Evolutionary conservation across 2,888 invertebrate species (phyloP), one percentile per base, ranked within the genome.

Genomic region (Tipula unca): DNA sequence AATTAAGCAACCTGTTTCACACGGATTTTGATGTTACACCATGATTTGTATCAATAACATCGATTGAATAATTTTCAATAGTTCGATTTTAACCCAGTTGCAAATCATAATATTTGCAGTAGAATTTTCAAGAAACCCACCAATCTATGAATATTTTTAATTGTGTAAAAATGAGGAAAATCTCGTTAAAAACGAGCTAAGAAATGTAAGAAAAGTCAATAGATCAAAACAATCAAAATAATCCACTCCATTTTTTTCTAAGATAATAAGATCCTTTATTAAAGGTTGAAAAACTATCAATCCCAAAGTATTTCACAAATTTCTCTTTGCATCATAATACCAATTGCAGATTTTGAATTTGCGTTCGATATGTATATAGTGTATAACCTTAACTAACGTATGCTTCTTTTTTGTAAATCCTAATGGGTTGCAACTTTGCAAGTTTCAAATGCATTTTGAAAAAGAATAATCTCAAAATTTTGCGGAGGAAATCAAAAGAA

Each of bases 391-490:
- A 69, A 88, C 83, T 29, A 89, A 82, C 87, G 89, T 89, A 85
- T 89, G 87, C 84, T 88, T 89, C 86, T 86, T 87, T 87, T 86
- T 88, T 6, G 88, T 87, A 1, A 88, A 86, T 13, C 89, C 89
- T 17, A 89, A 84, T 17, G 88, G 89, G 87, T 89, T 89, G 25
- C 89, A 32, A 2, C 3, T 32, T 32, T 32, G 32, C 2, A 88
- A 48, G 88, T 20, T 86, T 89, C 88, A 86, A 89, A 88, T 8
- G 87, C 87, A 87, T 89, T 88, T 87, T 89, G 88, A 87, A 87
- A 89, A 17, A 89, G 83, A 84, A 89, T 88, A 14, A 88, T 86
- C 86, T 85, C 84, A n/a, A 87, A 14, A 20, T 86, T 84, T 20
- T 85, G 83, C 2, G 29, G 13, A 85, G 2, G 1, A 3, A 4